A percentile compares a stretch with the other conserved stretches of the same genome.
Conservation (phyloP, 2,113 vertebrate species). For the Rhinogobius similis region DNA sequence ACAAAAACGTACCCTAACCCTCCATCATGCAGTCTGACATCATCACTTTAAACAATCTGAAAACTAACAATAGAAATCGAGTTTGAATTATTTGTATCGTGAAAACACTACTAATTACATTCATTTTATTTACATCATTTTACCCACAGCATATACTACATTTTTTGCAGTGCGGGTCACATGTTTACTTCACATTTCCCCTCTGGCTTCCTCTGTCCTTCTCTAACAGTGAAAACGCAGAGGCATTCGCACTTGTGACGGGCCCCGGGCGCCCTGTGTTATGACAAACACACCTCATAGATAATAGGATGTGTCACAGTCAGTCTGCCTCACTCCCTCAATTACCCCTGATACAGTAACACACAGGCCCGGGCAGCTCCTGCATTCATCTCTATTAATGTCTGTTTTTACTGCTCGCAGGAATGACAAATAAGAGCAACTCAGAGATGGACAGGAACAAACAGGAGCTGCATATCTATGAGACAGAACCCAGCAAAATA, state of each 20-base stretch:
- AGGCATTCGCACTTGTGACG: constrained; percentile 43
- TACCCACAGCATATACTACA: not conserved
- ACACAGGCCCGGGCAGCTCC: constrained; percentile 46
- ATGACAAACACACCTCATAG: constrained; percentile 67
- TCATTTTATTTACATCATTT: not conserved
- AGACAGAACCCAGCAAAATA: not conserved
- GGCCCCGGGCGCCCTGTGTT: constrained; percentile 56
- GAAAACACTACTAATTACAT: not conserved
- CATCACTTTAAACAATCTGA: too few relatives aligned
- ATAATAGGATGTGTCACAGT: constrained; percentile 67
- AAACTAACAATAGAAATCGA: too few relatives aligned
- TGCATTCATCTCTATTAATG: constrained; percentile 36
- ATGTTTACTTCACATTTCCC: constrained; percentile 25
- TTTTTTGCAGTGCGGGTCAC: not conserved
- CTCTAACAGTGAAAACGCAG: constrained; percentile 57
- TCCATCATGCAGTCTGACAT: too few relatives aligned
- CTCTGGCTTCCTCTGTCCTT: constrained; percentile 53
- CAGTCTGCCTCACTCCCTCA: constrained; percentile 53
- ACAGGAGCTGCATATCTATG: constrained; percentile 12
- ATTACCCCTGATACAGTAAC: constrained; percentile 39
- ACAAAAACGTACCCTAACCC: too few relatives aligned
- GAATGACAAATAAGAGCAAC: constrained; percentile 7
- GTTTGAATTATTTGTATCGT: too few relatives aligned
- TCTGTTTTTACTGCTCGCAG: constrained; percentile 24
- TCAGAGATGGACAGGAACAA: constrained; percentile 40